phyloP scores from a whole-genome alignment of 92 coral and sea anemone genomes.

The Porites evermanni region DNA sequence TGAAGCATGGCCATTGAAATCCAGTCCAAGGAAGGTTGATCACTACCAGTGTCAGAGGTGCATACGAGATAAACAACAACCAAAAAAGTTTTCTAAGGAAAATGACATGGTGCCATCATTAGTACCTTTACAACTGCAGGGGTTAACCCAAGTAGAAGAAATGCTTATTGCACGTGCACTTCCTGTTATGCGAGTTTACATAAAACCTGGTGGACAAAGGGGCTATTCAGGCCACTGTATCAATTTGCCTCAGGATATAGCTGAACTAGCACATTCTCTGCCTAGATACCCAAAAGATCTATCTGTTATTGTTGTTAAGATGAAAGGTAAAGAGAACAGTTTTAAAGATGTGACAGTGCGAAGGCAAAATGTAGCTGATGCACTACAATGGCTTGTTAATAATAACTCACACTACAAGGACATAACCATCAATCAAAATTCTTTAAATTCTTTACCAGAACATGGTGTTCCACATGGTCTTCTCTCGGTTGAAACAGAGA shows the following conservation, averaged over 20 bases:
- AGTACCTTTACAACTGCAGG: constrained; percentile 63
- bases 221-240: constrained; percentile 2
- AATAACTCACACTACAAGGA: constrained; percentile 28
- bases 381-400: too few relatives aligned
- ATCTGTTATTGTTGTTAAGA: constrained; percentile 74
- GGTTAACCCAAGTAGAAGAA: constrained; percentile 7
- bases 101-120: constrained; percentile 72
- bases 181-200: constrained; percentile 70
- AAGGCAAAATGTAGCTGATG: too few relatives aligned
- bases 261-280: constrained; percentile 67
- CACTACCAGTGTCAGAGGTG: constrained; percentile 64
- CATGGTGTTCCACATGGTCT: constrained; percentile 69
- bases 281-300: constrained; percentile 69
- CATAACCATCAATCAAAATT: constrained; percentile 43
- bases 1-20: constrained; percentile 65
- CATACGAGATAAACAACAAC: constrained; percentile 51
- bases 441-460: constrained; percentile 67
- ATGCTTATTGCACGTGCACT: constrained; percentile 15
- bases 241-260: constrained; percentile 76
- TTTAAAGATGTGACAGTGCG: constrained; percentile 61
- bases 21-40: constrained; percentile 6
- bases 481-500: constrained; percentile 57
- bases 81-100: constrained; percentile 67
- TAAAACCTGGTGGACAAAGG: constrained; percentile 77
- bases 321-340: constrained; percentile 68